These are phyloP conservation scores for Amblyopsis hoosieri DNA, from an alignment of 2,797 vertebrate genomes.

Conservation along the genomic window DNA sequence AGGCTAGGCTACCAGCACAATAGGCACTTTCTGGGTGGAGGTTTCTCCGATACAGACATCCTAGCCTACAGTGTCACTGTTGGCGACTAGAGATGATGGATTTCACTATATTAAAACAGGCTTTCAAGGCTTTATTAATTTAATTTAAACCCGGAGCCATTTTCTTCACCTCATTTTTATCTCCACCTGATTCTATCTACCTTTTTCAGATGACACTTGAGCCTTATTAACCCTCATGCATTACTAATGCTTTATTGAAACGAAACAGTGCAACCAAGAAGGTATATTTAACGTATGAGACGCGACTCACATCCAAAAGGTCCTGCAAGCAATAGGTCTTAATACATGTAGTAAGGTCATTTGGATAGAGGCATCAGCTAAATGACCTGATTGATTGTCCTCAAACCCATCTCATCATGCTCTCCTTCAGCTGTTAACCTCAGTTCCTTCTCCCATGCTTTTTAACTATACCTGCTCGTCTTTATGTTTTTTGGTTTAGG, in stretches of 20 bases:
- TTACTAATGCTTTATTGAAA: conserved; percentile 18
- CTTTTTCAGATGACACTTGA: conserved; percentile 24
- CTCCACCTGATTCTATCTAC: conserved; percentile 4
- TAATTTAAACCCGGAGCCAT: background rate
- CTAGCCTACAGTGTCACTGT: background rate
- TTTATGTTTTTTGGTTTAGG: no score
- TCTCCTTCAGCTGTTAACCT: no score
- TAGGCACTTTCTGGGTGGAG: conserved; percentile 16
- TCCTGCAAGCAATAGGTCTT: no score
- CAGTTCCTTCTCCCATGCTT: no score
- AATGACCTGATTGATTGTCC: no score
- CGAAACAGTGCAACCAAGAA: conserved; percentile 29
- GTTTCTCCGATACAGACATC: background rate
- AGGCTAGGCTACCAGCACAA: conserved; percentile 37
- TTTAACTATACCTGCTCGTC: no score
- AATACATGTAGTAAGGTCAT: no score
- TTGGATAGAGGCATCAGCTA: no score
- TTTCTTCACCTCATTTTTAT: no score
- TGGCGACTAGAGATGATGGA: background rate
- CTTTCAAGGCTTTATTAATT: background rate
- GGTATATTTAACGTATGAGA: conserved; percentile 4
- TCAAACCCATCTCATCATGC: no score
- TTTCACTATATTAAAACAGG: background rate
- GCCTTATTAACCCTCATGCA: conserved; percentile 32
- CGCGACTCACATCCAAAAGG: no score